phyloP scores from a whole-genome alignment of 2,888 invertebrate species.

The Apodemia zela region DNA sequence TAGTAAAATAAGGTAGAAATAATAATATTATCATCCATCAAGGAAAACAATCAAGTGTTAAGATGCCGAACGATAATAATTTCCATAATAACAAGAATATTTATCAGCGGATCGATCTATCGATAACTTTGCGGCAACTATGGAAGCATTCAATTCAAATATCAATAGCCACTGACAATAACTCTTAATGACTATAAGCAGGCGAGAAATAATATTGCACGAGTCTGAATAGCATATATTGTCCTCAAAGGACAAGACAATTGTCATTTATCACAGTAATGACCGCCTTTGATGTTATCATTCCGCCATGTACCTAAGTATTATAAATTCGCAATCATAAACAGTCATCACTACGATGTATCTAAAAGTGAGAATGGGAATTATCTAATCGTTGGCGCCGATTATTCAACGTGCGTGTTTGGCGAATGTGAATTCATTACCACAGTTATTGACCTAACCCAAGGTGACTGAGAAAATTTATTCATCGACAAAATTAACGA shows the following conservation, averaged over 20 bases:
- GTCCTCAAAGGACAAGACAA: constrained; percentile 70
- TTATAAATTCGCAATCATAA: constrained; percentile 50
- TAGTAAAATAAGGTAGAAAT: no score
- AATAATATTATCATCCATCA: background rate
- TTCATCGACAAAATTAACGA: constrained; percentile 59
- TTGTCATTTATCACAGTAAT: constrained; percentile 75
- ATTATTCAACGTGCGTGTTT: constrained; percentile 28
- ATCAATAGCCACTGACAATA: constrained; percentile 62
- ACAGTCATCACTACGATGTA: constrained; percentile 48
- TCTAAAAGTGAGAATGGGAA: constrained; percentile 30
- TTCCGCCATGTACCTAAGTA: constrained; percentile 48
- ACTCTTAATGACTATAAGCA: constrained; percentile 71
- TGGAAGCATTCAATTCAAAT: constrained; percentile 75
- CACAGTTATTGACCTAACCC: constrained; percentile 53
- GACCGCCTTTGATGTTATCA: constrained; percentile 76
- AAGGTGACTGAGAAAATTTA: constrained; percentile 51
- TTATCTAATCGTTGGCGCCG: constrained; percentile 39
- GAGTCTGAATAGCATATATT: constrained; percentile 68
- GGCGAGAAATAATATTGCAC: constrained; percentile 71
- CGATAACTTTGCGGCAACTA: constrained; percentile 58
- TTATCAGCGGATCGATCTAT: constrained; percentile 64
- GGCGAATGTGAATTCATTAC: constrained; percentile 42
- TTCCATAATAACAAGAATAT: constrained; percentile 48
- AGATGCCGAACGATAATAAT: constrained; percentile 37
- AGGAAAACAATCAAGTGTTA: background rate